These are phyloP conservation scores for Bathynomus jamesi DNA, from an alignment of 1,140 invertebrate genomes.

Conservation along the genomic window DNA sequence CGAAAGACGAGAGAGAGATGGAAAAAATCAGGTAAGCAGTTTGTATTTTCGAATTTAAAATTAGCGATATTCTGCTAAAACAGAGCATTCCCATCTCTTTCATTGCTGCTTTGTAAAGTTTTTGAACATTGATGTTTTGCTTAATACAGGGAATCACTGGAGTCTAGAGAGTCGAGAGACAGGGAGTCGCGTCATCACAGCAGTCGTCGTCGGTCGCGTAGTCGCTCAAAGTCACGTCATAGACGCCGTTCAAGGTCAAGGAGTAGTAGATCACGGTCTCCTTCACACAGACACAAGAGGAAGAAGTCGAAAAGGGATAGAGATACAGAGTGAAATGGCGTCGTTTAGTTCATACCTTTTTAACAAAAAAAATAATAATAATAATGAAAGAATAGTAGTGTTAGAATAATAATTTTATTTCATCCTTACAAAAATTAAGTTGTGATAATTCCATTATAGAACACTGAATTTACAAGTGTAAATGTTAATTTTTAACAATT, in stretches of 20 bases:
- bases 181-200: constrained; percentile 12
- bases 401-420: background rate
- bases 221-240: constrained; percentile 16
- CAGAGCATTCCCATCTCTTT: background rate
- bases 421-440: background rate
- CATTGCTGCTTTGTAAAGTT: background rate
- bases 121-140: too few species aligned
- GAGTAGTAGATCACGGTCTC: constrained; percentile 13
- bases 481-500: background rate
- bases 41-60: background rate
- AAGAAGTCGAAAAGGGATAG: constrained; percentile 25
- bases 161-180: background rate
- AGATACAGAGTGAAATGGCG: background rate
- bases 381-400: background rate
- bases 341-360: background rate
- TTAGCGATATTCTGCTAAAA: background rate
- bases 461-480: background rate
- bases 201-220: constrained; percentile 16
- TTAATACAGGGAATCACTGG: background rate
- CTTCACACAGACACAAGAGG: constrained; percentile 19
- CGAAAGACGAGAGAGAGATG: background rate
- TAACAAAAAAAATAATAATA: background rate
- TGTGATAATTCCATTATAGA: background rate
- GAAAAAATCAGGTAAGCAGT: background rate
- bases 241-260: constrained; percentile 12